phyloP scores from a whole-genome alignment of 2,113 vertebrate genomes.

The Ammodytes marinus region DNA sequence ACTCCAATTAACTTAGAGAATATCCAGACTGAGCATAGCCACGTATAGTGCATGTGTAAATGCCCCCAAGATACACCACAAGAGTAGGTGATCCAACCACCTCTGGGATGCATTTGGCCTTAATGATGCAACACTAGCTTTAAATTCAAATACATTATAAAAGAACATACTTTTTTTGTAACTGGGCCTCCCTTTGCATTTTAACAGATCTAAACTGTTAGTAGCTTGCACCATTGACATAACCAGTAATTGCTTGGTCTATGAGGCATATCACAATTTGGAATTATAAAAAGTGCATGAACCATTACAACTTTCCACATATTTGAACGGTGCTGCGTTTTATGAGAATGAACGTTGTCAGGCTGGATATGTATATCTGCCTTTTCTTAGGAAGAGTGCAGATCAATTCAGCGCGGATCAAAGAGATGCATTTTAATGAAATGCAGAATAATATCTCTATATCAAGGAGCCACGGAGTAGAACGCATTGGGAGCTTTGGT shows the following conservation, averaged over 20 bases:
- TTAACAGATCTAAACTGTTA: not conserved
- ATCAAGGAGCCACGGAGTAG: slow-evolving; percentile 19
- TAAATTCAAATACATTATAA: slow-evolving; percentile 4
- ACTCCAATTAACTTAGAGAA: slow-evolving; percentile 56
- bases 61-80: slow-evolving; percentile 24
- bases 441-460: slow-evolving; percentile 38
- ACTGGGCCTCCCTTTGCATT: not conserved
- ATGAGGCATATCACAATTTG: too few species aligned
- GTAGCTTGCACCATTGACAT: not conserved
- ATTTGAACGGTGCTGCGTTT: slow-evolving; percentile 18
- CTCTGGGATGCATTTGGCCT: slow-evolving; percentile 9
- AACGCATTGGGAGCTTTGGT: slow-evolving; percentile 16
- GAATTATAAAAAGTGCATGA: not conserved
- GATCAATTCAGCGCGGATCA: slow-evolving; percentile 17
- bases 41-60: slow-evolving; percentile 29
- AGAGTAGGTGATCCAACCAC: slow-evolving; percentile 25
- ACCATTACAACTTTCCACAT: slow-evolving; percentile 18
- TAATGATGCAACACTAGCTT: slow-evolving; percentile 10
- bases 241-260: not conserved
- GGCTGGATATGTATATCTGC: slow-evolving; percentile 10
- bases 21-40: slow-evolving; percentile 43
- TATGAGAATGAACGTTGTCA: slow-evolving; percentile 17
- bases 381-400: slow-evolving; percentile 25
- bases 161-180: not conserved
- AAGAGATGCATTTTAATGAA: slow-evolving; percentile 51